phyloP scores from a whole-genome alignment of 2,113 vertebrate genomes.

The Lonchura striata region DNA sequence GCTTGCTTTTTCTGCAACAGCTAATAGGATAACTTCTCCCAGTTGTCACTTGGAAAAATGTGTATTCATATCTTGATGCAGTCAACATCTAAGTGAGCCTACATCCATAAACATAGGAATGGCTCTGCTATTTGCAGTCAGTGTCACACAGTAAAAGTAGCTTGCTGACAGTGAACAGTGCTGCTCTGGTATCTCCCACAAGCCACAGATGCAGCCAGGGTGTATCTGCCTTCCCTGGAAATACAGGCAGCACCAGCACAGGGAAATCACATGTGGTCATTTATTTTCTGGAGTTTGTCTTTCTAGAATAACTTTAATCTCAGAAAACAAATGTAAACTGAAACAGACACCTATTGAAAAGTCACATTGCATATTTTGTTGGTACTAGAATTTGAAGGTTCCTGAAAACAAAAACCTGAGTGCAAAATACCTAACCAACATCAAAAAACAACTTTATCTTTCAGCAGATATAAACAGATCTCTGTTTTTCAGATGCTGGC shows the following conservation, averaged over 20 bases:
- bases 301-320: conserved; percentile 10
- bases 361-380: neutral
- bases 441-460: neutral
- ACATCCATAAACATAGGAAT: conserved; percentile 42
- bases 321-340: conserved; percentile 1
- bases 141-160: conserved; percentile 15
- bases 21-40: conserved; percentile 56
- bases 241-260: neutral
- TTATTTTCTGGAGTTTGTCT: neutral
- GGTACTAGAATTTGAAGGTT: neutral
- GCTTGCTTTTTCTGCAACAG: conserved; percentile 27
- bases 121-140: conserved; percentile 41
- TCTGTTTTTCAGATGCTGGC: neutral
- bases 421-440: conserved; percentile 2
- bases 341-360: neutral
- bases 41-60: conserved; percentile 50
- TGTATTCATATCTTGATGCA: conserved; percentile 32
- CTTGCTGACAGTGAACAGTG: neutral
- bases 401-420: neutral
- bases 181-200: neutral
- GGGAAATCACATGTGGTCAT: neutral
- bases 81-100: conserved; percentile 58
- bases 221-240: neutral
- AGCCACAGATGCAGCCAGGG: neutral
- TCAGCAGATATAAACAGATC: neutral